Evolutionary conservation across 2,888 invertebrate genomes (phyloP).

Genomic region (Amiota communis): DNA sequence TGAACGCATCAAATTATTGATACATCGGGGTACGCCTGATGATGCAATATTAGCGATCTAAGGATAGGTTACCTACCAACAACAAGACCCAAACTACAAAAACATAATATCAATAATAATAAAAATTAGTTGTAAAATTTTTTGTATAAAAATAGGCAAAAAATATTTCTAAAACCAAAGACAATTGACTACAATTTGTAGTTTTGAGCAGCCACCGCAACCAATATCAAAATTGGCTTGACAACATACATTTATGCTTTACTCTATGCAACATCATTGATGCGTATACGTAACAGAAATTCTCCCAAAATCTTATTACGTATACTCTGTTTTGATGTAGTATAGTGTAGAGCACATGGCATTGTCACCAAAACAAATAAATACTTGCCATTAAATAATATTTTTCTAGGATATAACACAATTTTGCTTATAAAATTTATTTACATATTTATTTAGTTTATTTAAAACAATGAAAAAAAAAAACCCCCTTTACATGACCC

Average conservation of each 20-base stretch:
- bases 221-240: background rate
- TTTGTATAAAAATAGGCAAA: conserved; percentile 22
- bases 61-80: conserved; percentile 22
- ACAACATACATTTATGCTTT: background rate
- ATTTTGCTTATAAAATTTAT: background rate
- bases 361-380: background rate
- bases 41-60: conserved; percentile 79
- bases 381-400: conserved; percentile 15
- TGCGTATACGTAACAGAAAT: background rate
- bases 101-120: background rate
- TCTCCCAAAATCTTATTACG: conserved; percentile 17
- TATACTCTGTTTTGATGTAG: background rate
- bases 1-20: conserved; percentile 89
- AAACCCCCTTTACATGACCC: conserved; percentile 23
- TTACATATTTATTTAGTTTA: conserved; percentile 19
- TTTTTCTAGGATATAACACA: conserved; percentile 10
- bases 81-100: conserved; percentile 16
- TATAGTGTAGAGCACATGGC: too few relatives aligned
- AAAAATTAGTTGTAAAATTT: conserved; percentile 8
- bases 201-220: conserved; percentile 58
- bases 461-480: conserved; percentile 1
- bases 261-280: background rate
- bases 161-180: conserved; percentile 47
- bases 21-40: conserved; percentile 90
- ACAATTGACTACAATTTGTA: conserved; percentile 16